These are phyloP conservation scores for Styela clava DNA, from an alignment of 23 tunicate species.

Conservation along the genomic window DNA sequence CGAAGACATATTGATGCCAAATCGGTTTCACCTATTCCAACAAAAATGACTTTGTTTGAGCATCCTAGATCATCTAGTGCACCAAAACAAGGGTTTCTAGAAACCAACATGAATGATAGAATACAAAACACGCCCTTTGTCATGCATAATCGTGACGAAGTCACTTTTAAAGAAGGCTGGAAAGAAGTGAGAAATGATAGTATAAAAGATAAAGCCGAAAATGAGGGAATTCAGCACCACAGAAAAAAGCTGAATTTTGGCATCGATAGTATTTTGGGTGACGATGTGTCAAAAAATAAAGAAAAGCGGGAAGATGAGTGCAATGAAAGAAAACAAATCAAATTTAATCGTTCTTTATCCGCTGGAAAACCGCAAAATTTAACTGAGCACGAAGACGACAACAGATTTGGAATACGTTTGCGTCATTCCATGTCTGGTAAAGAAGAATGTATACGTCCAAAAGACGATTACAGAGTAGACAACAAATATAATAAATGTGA, in stretches of 20 bases:
- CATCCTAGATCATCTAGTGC: not conserved
- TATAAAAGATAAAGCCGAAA: not conserved
- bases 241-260: conserved; percentile 33
- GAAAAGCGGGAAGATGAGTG: not conserved
- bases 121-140: not conserved
- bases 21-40: not conserved
- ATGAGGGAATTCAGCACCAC: not conserved
- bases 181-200: not conserved
- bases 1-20: not conserved
- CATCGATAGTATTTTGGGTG: conserved; percentile 35
- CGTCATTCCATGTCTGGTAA: not conserved
- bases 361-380: not conserved
- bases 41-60: not conserved
- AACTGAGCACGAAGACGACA: not conserved
- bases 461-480: not conserved
- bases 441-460: not conserved
- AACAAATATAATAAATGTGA: not conserved
- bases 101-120: not conserved
- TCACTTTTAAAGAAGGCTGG: not conserved
- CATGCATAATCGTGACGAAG: not conserved
- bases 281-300: not conserved
- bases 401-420: not conserved
- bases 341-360: not conserved
- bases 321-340: not conserved
- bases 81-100: not conserved